Percentiles rank a stretch among this genome's conserved stretches.
phyloP scores from a whole-genome alignment of 2,797 vertebrate genomes.

The Leptodactylus fallax region DNA sequence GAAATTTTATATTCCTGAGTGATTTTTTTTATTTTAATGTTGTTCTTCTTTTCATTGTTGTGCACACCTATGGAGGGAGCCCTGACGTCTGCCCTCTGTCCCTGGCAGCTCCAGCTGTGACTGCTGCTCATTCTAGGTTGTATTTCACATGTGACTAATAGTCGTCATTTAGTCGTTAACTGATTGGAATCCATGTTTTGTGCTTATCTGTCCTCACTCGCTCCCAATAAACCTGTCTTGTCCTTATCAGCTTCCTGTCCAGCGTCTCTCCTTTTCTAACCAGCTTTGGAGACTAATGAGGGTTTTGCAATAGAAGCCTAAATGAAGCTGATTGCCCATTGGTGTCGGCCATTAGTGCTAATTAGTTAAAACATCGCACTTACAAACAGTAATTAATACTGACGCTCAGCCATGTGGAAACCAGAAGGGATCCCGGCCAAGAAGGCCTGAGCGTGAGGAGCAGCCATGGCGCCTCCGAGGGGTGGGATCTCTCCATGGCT shows the following conservation, averaged over 20 bases:
- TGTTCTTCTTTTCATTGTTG: too few relatives aligned
- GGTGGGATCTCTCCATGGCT: too few relatives aligned
- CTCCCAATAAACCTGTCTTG: slow-evolving; percentile 20
- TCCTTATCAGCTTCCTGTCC: background rate
- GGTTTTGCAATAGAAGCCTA: slow-evolving; percentile 86
- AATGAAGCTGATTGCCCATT: slow-evolving; percentile 95
- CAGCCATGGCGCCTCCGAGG: background rate
- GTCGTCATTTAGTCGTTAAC: background rate
- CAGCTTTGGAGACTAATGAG: slow-evolving; percentile 74
- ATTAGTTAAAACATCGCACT: slow-evolving; percentile 99
- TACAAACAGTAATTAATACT: slow-evolving; percentile 99
- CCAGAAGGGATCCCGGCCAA: slow-evolving; percentile 65
- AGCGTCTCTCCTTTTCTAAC: slow-evolving; percentile 24
- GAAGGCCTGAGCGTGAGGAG: background rate
- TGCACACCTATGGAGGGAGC: too few relatives aligned
- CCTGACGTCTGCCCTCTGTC: too few relatives aligned
- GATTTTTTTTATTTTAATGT: too few relatives aligned
- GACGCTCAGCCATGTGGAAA: slow-evolving; percentile 84
- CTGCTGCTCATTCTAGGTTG: background rate
- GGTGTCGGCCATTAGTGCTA: slow-evolving; percentile 96
- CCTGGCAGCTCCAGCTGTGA: too few relatives aligned
- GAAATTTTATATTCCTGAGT: too few relatives aligned
- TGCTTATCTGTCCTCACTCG: slow-evolving; percentile 8
- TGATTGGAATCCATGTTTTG: slow-evolving; percentile 27
- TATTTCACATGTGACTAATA: background rate